Evolutionary conservation across 2,113 vertebrate genomes (phyloP).

Genomic region (Cephalopterus ornatus): DNA sequence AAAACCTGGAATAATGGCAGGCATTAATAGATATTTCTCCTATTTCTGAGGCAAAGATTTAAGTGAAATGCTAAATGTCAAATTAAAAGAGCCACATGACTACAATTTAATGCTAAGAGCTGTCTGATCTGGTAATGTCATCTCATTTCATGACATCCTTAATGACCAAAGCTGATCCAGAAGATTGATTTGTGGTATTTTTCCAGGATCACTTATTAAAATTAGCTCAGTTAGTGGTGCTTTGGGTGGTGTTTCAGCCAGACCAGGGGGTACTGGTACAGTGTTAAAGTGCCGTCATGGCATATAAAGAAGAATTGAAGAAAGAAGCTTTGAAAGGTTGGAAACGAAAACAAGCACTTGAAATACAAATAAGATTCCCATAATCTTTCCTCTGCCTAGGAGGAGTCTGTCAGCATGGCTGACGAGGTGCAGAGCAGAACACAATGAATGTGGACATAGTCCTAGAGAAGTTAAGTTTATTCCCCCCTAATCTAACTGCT

Average conservation of each 20-base stretch:
- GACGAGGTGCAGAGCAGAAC: neutral
- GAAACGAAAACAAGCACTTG: neutral
- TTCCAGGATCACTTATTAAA: neutral
- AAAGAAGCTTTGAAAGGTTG: neutral
- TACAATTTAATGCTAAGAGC: neutral
- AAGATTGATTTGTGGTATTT: constrained; percentile 6
- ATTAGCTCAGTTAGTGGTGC: neutral
- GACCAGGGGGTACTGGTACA: neutral
- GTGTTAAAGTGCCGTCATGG: neutral
- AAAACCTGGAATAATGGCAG: neutral
- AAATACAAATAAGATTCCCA: neutral
- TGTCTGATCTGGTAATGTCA: neutral
- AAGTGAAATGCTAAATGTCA: neutral
- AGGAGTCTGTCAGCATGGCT: neutral
- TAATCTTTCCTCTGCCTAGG: neutral
- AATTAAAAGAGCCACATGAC: neutral
- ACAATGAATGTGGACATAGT: neutral
- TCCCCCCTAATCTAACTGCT: neutral
- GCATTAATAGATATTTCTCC: neutral
- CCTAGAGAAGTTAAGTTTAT: neutral
- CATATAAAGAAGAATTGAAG: neutral
- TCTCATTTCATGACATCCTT: neutral
- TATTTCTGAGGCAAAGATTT: neutral
- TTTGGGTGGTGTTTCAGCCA: neutral
- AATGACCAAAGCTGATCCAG: neutral